Percentiles rank a stretch among this genome's conserved stretches.
phyloP scores from a whole-genome alignment of 1,140 invertebrate genomes.

The Aphis craccivora region DNA sequence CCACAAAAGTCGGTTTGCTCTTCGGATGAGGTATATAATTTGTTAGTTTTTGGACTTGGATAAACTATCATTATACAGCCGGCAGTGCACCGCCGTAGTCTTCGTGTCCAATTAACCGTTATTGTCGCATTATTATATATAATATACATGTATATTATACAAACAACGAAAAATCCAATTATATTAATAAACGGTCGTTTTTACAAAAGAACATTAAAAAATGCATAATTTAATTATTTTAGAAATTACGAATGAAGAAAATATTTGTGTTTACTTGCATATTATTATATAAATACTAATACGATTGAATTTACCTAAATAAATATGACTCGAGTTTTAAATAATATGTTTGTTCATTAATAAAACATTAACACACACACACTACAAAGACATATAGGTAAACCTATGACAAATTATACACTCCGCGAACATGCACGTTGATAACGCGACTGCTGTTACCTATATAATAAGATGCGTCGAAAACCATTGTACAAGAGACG shows the following conservation, averaged over 20 bases:
- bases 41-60: neutral
- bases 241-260: neutral
- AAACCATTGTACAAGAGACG: neutral
- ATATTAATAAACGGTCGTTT: neutral
- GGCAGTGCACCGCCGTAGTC: neutral
- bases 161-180: neutral
- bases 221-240: neutral
- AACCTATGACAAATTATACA: neutral
- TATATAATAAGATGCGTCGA: neutral
- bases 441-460: neutral
- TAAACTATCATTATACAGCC: neutral
- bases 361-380: neutral
- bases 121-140: neutral
- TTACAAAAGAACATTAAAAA: neutral
- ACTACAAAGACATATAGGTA: neutral
- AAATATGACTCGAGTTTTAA: neutral
- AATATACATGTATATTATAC: neutral
- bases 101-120: neutral
- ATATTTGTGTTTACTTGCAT: constrained; percentile 5
- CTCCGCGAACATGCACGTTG: neutral
- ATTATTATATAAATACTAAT: neutral
- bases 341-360: constrained; percentile 7
- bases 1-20: neutral
- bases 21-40: neutral
- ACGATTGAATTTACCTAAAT: neutral